Conservation (phyloP, 2,113 vertebrate genomes). For the Oryzias woworae region DNA sequence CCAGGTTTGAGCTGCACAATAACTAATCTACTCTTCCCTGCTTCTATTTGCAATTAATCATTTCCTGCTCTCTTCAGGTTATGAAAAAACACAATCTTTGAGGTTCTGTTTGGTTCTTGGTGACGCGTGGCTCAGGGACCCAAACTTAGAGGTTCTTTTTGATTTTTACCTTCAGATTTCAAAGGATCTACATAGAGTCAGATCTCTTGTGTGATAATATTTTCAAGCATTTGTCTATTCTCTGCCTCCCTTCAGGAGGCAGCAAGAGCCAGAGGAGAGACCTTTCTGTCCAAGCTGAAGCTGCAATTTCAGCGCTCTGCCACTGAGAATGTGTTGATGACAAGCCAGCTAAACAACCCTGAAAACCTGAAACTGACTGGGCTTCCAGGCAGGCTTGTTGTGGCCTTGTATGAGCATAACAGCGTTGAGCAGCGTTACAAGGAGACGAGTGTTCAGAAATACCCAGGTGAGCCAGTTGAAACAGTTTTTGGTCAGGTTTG, state of each 20-base stretch:
- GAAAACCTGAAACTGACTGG: constrained; percentile 81
- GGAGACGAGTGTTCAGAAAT: constrained; percentile 71
- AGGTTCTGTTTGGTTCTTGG: constrained; percentile 89
- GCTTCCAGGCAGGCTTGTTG: constrained; percentile 84
- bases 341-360: constrained; percentile 74
- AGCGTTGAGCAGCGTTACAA: constrained; percentile 84
- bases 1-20: constrained; percentile 73
- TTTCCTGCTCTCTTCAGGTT: constrained; percentile 71
- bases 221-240: neutral
- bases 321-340: constrained; percentile 85
- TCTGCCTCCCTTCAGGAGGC: constrained; percentile 73
- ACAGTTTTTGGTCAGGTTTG: neutral
- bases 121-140: constrained; percentile 84
- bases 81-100: constrained; percentile 85
- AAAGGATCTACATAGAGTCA: neutral
- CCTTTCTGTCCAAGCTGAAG: constrained; percentile 84
- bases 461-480: constrained; percentile 82
- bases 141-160: constrained; percentile 78
- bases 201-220: neutral
- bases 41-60: constrained; percentile 3
- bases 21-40: neutral
- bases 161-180: neutral
- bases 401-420: constrained; percentile 87
- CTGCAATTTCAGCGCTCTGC: constrained; percentile 86
- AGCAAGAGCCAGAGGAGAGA: constrained; percentile 73